Evolutionary conservation across 1,140 invertebrate genomes (phyloP).

Genomic region (Drosophila arawakana): DNA sequence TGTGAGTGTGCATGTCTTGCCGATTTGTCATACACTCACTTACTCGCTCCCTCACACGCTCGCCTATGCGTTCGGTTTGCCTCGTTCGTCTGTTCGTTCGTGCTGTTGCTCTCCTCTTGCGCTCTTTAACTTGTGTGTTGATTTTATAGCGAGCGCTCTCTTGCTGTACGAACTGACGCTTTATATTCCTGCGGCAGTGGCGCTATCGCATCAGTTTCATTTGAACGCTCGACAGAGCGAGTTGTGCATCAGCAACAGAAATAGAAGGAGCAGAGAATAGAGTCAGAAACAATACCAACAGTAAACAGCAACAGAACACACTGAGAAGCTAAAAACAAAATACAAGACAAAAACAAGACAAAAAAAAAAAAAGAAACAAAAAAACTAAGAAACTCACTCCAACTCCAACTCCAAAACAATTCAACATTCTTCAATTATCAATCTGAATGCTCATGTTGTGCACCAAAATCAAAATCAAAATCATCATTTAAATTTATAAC

Average conservation of each 20-base stretch:
- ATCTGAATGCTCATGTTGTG: slow-evolving; percentile 28
- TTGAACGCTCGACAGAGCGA: slow-evolving; percentile 62
- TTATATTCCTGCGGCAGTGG: slow-evolving; percentile 65
- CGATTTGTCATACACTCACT: background rate
- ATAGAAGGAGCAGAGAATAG: background rate
- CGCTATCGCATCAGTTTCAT: slow-evolving; percentile 70
- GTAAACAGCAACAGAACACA: slow-evolving; percentile 4
- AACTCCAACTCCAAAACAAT: slow-evolving; percentile 1
- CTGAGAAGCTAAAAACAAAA: slow-evolving; percentile 5
- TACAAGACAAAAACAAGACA: background rate
- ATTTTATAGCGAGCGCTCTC: slow-evolving; percentile 41
- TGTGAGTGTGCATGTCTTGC: background rate
- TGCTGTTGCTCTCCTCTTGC: background rate
- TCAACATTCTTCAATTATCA: slow-evolving; percentile 2
- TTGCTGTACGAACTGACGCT: slow-evolving; percentile 22
- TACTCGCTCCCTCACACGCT: slow-evolving; percentile 21
- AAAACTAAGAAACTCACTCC: slow-evolving; percentile 16
- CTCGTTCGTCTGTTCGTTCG: slow-evolving; percentile 3
- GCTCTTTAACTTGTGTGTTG: slow-evolving; percentile 15
- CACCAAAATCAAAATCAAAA: slow-evolving; percentile 6
- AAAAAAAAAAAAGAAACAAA: slow-evolving; percentile 12
- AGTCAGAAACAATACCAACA: slow-evolving; percentile 16
- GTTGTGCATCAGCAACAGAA: slow-evolving; percentile 57
- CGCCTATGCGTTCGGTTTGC: slow-evolving; percentile 15
- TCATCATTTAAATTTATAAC: slow-evolving; percentile 7